phyloP scores from a whole-genome alignment of 2,888 invertebrate species.

The Phania funesta region DNA sequence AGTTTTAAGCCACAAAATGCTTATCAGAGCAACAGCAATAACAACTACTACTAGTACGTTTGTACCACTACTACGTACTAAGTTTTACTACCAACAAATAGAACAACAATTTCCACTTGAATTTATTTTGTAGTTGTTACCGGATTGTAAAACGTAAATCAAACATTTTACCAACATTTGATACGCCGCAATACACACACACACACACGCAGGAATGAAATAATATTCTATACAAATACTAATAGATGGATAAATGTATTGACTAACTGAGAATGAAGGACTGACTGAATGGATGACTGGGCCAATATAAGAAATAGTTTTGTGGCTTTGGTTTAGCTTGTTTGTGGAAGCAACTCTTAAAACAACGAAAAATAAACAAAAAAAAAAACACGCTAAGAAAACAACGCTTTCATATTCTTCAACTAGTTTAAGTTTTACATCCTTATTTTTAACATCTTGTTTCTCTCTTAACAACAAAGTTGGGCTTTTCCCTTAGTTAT shows the following conservation, averaged over 20 bases:
- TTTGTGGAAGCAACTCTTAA: not conserved
- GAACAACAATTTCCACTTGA: constrained; percentile 44
- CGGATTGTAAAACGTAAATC: constrained; percentile 58
- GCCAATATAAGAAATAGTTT: too few species aligned
- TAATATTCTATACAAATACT: constrained; percentile 19
- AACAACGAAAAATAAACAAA: not conserved
- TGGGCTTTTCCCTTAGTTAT: constrained; percentile 34
- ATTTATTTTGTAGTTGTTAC: constrained; percentile 47
- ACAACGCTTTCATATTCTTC: constrained; percentile 3
- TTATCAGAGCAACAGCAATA: constrained; percentile 63
- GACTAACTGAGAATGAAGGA: too few species aligned
- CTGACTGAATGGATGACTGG: too few species aligned
- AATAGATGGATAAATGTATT: too few species aligned
- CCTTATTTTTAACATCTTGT: constrained; percentile 1
- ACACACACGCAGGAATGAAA: constrained; percentile 2
- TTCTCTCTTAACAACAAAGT: not conserved
- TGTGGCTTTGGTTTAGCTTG: too few species aligned
- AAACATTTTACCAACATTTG: constrained; percentile 62
- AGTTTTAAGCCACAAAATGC: constrained; percentile 68
- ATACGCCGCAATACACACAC: constrained; percentile 27
- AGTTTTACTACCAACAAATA: constrained; percentile 1
- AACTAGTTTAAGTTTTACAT: not conserved
- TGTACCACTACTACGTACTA: constrained; percentile 29
- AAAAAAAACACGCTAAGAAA: not conserved
- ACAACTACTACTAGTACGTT: constrained; percentile 33